Conservation (phyloP, 2,888 invertebrate species). For the Anoncus sp. region DNA sequence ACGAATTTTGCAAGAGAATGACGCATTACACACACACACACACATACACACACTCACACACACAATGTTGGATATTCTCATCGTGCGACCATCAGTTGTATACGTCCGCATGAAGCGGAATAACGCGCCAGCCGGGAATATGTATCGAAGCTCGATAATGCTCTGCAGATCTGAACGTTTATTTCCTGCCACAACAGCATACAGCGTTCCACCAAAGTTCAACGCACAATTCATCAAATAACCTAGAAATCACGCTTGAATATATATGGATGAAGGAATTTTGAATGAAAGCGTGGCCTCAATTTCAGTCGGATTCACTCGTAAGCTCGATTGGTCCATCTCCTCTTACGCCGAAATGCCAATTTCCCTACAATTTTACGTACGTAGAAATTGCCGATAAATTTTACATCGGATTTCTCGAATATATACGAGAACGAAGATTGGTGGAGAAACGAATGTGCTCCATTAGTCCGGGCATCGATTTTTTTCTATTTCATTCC, state of each 20-base stretch:
- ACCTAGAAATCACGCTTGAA: neutral
- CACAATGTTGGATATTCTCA: slow-evolving; percentile 12
- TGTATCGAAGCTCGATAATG: slow-evolving; percentile 7
- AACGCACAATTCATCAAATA: slow-evolving; percentile 34
- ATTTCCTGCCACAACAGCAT: slow-evolving; percentile 9
- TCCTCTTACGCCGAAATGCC: neutral
- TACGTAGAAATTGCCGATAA: slow-evolving; percentile 36
- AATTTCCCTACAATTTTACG: neutral
- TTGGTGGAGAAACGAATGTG: neutral
- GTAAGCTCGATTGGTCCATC: slow-evolving; percentile 10
- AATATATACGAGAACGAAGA: neutral
- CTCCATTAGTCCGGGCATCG: neutral
- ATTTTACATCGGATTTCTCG: slow-evolving; percentile 37
- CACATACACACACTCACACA: too few relatives aligned
- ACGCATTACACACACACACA: neutral
- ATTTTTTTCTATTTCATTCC: neutral
- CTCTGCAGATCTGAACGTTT: slow-evolving; percentile 12
- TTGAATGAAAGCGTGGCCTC: slow-evolving; percentile 26
- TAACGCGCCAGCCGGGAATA: slow-evolving; percentile 2
- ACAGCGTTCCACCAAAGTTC: neutral
- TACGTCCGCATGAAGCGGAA: neutral
- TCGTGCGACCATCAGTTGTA: neutral
- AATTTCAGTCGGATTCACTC: slow-evolving; percentile 31
- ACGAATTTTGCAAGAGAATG: slow-evolving; percentile 29
- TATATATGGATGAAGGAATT: neutral